These are phyloP conservation scores for Dicrurus megarhynchus DNA, from an alignment of 2,113 vertebrate genomes.

Conservation along the genomic window DNA sequence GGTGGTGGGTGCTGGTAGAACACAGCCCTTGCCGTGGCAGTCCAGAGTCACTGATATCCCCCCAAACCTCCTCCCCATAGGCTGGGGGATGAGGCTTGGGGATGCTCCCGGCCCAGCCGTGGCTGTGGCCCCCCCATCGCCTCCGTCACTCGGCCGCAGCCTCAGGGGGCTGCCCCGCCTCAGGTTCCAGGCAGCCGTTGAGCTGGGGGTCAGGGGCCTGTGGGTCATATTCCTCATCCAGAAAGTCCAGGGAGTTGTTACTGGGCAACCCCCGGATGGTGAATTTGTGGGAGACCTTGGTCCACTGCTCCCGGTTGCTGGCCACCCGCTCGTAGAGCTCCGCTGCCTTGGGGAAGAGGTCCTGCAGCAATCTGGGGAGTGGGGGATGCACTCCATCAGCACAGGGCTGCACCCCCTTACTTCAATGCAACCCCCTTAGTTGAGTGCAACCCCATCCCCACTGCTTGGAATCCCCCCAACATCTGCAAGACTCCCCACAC, in stretches of 20 bases:
- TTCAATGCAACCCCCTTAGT: too few relatives aligned
- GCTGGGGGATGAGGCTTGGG: neutral
- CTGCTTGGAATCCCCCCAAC: neutral
- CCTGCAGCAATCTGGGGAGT: conserved; percentile 83
- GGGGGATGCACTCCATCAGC: neutral
- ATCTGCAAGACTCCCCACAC: neutral
- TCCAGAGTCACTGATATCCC: neutral
- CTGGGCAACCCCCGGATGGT: conserved; percentile 94
- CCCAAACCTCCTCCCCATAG: neutral
- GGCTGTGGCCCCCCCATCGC: neutral
- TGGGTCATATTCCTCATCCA: conserved; percentile 94
- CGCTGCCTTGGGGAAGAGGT: conserved; percentile 84
- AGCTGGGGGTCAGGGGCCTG: conserved; percentile 80
- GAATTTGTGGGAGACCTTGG: conserved; percentile 96
- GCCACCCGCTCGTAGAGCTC: conserved; percentile 91
- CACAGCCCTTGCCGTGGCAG: neutral
- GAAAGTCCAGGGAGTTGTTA: conserved; percentile 96
- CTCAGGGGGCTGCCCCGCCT: neutral
- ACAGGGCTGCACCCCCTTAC: neutral
- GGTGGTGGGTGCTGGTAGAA: neutral
- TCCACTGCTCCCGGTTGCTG: conserved; percentile 95
- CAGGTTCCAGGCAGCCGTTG: conserved; percentile 85
- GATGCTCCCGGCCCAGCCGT: neutral
- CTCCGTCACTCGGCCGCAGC: neutral
- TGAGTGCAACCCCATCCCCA: neutral